Evolutionary conservation across 2,888 invertebrate genomes (phyloP).

Genomic region (Catocala fraxini): DNA sequence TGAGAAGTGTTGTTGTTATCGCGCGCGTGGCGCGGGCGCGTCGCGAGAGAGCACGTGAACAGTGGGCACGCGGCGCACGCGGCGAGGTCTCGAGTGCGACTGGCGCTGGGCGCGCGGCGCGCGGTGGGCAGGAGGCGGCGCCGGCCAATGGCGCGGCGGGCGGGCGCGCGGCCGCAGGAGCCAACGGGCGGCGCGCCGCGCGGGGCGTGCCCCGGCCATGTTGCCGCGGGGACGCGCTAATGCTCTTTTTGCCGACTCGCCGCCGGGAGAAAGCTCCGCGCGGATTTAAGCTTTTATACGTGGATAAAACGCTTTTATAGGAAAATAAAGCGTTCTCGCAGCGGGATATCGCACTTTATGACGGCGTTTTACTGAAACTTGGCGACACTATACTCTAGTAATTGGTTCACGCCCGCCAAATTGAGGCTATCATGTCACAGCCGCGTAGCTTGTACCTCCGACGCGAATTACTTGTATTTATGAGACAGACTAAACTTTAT

Average conservation of each 20-base stretch:
- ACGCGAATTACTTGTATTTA: constrained; percentile 38
- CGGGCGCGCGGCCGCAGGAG: constrained; percentile 56
- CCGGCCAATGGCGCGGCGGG: constrained; percentile 57
- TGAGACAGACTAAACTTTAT: constrained; percentile 25
- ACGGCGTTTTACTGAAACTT: constrained; percentile 84
- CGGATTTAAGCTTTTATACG: constrained; percentile 87
- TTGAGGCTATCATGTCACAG: constrained; percentile 63
- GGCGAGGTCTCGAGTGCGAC: constrained; percentile 29
- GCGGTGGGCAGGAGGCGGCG: constrained; percentile 59
- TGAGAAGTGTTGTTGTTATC: constrained; percentile 31
- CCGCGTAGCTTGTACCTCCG: constrained; percentile 34
- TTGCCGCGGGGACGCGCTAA: constrained; percentile 75
- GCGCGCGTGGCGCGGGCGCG: constrained; percentile 29
- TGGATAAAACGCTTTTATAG: constrained; percentile 87
- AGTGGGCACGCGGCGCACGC: constrained; percentile 33
- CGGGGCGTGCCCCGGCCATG: constrained; percentile 83
- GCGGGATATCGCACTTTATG: constrained; percentile 86
- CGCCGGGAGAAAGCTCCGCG: constrained; percentile 85
- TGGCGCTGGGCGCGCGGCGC: constrained; percentile 49
- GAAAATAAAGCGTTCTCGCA: constrained; percentile 86
- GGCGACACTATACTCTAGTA: constrained; percentile 79
- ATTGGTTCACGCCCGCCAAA: constrained; percentile 78
- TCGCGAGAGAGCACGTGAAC: constrained; percentile 4
- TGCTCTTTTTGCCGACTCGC: constrained; percentile 84
- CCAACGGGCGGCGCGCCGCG: constrained; percentile 58